These are phyloP conservation scores for Cataglyphis altisquamis DNA, from an alignment of 2,888 invertebrate species.

Conservation along the genomic window DNA sequence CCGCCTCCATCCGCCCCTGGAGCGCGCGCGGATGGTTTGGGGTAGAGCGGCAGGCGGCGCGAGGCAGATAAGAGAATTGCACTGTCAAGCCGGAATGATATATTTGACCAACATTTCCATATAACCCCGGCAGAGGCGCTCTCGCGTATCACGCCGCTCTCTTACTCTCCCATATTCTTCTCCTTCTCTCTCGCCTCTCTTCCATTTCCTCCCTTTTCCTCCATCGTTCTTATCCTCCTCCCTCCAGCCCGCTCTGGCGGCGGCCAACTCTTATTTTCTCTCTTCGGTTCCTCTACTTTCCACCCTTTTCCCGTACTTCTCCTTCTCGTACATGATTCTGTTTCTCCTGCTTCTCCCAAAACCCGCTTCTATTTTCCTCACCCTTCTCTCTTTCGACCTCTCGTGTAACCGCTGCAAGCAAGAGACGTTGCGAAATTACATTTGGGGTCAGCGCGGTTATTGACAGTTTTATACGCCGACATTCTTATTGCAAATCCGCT, in stretches of 20 bases:
- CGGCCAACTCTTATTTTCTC: slow-evolving; percentile 53
- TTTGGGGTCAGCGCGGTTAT: slow-evolving; percentile 80
- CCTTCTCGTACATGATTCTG: slow-evolving; percentile 37
- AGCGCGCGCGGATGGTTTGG: slow-evolving; percentile 82
- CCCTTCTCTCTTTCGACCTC: slow-evolving; percentile 47
- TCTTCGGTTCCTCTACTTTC: slow-evolving; percentile 63
- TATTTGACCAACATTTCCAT: slow-evolving; percentile 96
- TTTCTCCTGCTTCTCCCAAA: slow-evolving; percentile 38
- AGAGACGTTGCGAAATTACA: slow-evolving; percentile 75
- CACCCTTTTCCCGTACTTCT: slow-evolving; percentile 43
- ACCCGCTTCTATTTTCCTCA: slow-evolving; percentile 46
- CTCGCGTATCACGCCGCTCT: slow-evolving; percentile 80
- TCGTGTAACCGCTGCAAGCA: slow-evolving; percentile 54
- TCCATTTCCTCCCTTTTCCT: slow-evolving; percentile 40
- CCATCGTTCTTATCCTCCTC: slow-evolving; percentile 20
- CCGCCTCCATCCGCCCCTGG: slow-evolving; percentile 76
- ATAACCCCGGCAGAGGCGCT: slow-evolving; percentile 86
- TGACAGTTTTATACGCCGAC: slow-evolving; percentile 80
- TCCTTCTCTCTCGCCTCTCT: slow-evolving; percentile 69
- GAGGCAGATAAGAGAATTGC: slow-evolving; percentile 94
- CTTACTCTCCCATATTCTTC: slow-evolving; percentile 77
- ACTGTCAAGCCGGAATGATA: slow-evolving; percentile 96
- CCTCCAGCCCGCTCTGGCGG: slow-evolving; percentile 24
- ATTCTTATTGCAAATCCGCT: slow-evolving; percentile 80
- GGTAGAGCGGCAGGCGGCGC: slow-evolving; percentile 87